Conservation (phyloP, 2,797 vertebrate species). For the Fringilla coelebs region DNA sequence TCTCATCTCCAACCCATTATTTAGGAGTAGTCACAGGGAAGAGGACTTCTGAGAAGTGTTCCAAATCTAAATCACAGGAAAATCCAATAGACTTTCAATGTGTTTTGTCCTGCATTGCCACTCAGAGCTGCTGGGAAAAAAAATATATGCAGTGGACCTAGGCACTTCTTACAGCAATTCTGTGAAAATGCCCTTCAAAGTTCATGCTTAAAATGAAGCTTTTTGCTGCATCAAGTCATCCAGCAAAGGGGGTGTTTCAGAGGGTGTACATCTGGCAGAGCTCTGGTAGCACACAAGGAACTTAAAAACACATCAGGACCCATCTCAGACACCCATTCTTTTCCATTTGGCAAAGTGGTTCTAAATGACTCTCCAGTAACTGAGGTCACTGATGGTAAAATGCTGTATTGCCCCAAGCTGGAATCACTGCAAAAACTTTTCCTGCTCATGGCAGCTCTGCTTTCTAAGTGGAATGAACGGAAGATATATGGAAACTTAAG, state of each 20-base stretch:
- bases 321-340: neutral
- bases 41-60: neutral
- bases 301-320: neutral
- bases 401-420: neutral
- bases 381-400: constrained; percentile 1
- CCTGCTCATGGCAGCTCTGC: constrained; percentile 60
- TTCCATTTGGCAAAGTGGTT: neutral
- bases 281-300: neutral
- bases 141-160: neutral
- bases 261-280: neutral
- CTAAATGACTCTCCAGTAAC: neutral
- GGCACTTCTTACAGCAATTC: neutral
- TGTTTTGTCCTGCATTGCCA: neutral
- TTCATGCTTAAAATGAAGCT: neutral
- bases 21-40: constrained; percentile 36
- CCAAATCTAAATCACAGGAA: constrained; percentile 12
- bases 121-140: neutral
- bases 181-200: neutral
- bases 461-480: constrained; percentile 78
- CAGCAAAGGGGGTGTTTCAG: neutral
- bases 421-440: constrained; percentile 1
- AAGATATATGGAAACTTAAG: constrained; percentile 72
- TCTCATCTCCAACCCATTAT: constrained; percentile 2
- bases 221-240: neutral
- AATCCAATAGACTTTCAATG: neutral